phyloP scores from a whole-genome alignment of 2,797 vertebrate species.

The Oreochromis mossambicus region DNA sequence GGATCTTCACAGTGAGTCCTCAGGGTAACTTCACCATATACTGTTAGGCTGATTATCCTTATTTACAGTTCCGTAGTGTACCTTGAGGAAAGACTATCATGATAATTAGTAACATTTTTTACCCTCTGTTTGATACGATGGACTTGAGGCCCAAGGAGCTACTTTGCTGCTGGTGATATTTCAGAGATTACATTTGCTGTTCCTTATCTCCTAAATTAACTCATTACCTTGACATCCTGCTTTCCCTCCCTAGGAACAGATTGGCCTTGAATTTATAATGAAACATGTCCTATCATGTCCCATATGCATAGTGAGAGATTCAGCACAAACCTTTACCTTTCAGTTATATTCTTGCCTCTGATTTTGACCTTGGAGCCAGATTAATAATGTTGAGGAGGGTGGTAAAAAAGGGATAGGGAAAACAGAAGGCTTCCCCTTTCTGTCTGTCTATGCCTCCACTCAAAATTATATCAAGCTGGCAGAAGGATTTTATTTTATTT shows the following conservation, averaged over 20 bases:
- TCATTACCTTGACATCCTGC: constrained; percentile 71
- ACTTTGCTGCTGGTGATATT: constrained; percentile 61
- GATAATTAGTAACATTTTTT: constrained; percentile 17
- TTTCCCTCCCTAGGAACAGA: constrained; percentile 50
- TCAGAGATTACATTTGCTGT: constrained; percentile 65
- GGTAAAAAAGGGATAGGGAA: background rate
- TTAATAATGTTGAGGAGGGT: constrained; percentile 44
- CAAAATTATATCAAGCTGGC: constrained; percentile 15
- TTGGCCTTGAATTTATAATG: constrained; percentile 66
- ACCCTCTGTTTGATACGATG: constrained; percentile 8
- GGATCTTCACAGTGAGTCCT: constrained; percentile 17
- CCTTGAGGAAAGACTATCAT: background rate
- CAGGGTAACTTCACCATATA: constrained; percentile 2
- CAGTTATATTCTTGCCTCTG: constrained; percentile 19
- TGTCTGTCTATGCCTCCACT: background rate
- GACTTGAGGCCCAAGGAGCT: constrained; percentile 25
- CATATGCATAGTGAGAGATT: constrained; percentile 5
- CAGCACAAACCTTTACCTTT: constrained; percentile 11
- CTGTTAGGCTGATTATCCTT: constrained; percentile 25
- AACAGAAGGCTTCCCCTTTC: constrained; percentile 12
- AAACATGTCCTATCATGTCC: constrained; percentile 51
- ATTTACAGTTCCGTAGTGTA: constrained; percentile 45
- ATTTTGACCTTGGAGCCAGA: constrained; percentile 34
- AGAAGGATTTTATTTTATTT: background rate
- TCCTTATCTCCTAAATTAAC: constrained; percentile 74